Evolutionary conservation across 92 coral and sea anemone genomes (phyloP).

Genomic region (Pocillopora meandrina): DNA sequence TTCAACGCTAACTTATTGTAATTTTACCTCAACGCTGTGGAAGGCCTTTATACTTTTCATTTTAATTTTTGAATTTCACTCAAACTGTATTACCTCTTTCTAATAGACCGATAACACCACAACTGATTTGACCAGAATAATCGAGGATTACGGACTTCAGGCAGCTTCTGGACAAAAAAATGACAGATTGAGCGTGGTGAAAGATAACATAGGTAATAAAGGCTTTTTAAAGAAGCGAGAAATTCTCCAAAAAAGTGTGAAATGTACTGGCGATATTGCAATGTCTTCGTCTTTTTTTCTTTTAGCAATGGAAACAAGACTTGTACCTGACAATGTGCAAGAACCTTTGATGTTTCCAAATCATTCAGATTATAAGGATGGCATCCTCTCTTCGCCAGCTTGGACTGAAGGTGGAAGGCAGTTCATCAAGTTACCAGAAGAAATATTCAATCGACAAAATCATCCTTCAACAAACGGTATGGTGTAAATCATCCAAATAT

Average conservation of each 20-base stretch:
- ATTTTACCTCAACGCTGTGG: no score
- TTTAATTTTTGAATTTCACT: no score
- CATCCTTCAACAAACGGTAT: conserved; percentile 20
- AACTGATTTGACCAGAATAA: conserved; percentile 42
- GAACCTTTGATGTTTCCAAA: conserved; percentile 55
- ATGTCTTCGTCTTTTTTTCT: neutral
- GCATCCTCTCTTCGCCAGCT: conserved; percentile 26
- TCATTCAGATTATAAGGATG: conserved; percentile 22
- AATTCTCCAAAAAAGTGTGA: neutral
- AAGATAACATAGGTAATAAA: conserved; percentile 55
- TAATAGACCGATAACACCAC: conserved; percentile 59
- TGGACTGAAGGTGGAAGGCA: conserved; percentile 43
- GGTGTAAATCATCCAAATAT: neutral
- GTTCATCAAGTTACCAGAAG: conserved; percentile 49
- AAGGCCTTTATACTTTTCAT: no score
- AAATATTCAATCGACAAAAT: conserved; percentile 18
- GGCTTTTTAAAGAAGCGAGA: neutral
- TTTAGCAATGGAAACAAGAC: conserved; percentile 57
- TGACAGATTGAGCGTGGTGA: conserved; percentile 19
- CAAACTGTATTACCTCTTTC: neutral
- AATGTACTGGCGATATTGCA: neutral
- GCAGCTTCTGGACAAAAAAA: conserved; percentile 60
- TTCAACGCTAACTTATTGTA: no score
- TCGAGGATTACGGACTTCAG: conserved; percentile 64
- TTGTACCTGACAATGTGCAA: conserved; percentile 9